A percentile compares a stretch with the other conserved stretches of the same genome.
These are phyloP conservation scores for Phylloscopus trochilus DNA, from an alignment of 2,113 vertebrate genomes.

Conservation along the genomic window DNA sequence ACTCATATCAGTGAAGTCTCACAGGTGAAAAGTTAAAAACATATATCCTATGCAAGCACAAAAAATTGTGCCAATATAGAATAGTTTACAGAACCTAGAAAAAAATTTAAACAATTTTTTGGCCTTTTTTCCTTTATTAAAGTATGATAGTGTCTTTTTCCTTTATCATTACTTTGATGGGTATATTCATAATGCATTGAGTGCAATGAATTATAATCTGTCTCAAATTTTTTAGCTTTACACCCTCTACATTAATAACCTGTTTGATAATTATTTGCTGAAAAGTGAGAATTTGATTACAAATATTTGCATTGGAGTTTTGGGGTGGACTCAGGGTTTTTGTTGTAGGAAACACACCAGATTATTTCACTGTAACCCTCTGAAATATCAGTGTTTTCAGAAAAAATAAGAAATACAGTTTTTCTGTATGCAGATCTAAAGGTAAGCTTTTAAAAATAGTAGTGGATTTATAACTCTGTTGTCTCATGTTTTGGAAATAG, in stretches of 20 bases:
- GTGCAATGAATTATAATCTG: not conserved
- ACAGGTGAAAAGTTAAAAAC: not conserved
- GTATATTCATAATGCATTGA: not conserved
- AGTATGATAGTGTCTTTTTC: not conserved
- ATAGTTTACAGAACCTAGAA: not conserved
- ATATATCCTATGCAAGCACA: not conserved
- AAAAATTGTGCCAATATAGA: not conserved
- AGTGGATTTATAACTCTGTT: not conserved
- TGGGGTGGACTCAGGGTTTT: accelerated
- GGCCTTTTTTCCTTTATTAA: not conserved
- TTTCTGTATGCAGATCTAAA: not conserved
- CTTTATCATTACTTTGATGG: not conserved
- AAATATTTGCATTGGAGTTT: not conserved
- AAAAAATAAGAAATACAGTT: not conserved
- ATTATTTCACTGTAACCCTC: not conserved
- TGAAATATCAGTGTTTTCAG: not conserved
- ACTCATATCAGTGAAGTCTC: not conserved
- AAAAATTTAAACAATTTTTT: not conserved
- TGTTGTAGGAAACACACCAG: not conserved
- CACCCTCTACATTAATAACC: not conserved
- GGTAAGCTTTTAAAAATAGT: not conserved
- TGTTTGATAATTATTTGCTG: not conserved
- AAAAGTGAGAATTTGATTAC: not conserved
- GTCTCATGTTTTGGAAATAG: not conserved
- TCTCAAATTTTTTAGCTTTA: not conserved